phyloP scores from a whole-genome alignment of 2,113 vertebrate species.

The Orthonyx spaldingii region DNA sequence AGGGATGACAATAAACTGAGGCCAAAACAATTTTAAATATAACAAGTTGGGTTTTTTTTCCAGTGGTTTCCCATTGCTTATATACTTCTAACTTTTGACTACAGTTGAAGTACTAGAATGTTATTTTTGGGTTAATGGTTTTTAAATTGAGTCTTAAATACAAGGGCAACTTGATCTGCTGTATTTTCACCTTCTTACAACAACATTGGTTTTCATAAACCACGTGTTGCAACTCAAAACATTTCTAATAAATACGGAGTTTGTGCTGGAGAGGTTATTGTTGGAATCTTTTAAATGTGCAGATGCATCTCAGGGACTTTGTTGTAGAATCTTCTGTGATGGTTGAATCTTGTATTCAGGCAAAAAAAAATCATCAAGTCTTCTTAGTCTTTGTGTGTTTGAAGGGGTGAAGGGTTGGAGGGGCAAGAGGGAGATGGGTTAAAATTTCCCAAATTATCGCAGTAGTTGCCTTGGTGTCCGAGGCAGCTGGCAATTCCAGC shows the following conservation, averaged over 20 bases:
- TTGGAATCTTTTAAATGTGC: constrained; percentile 15
- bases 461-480: background rate
- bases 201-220: background rate
- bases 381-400: background rate
- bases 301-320: constrained; percentile 39
- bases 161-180: background rate
- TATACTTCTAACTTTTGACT: background rate
- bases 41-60: background rate
- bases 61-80: background rate
- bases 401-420: background rate
- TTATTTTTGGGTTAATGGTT: background rate
- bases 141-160: background rate
- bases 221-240: background rate
- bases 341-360: background rate
- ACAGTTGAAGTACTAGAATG: background rate
- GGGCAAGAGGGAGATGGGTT: background rate
- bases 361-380: background rate
- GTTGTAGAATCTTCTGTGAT: background rate
- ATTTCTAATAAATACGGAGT: constrained; percentile 6
- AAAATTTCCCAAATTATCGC: background rate
- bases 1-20: background rate
- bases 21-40: background rate
- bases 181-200: background rate
- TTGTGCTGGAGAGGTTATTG: constrained; percentile 42
- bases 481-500: background rate